Evolutionary conservation across 1,140 invertebrate species (phyloP).

Genomic region (Aradophagus sp.): DNA sequence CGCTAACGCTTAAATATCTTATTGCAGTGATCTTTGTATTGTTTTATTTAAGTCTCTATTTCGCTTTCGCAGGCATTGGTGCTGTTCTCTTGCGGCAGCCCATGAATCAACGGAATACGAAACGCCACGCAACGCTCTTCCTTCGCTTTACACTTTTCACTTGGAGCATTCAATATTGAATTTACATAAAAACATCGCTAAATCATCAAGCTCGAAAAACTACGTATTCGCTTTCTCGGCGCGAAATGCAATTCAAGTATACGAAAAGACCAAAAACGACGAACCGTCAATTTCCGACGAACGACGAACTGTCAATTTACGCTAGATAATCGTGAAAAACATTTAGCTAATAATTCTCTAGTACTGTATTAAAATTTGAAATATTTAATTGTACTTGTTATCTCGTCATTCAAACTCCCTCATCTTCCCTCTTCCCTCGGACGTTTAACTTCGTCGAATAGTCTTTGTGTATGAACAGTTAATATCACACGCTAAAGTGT

Average conservation of each 20-base stretch:
- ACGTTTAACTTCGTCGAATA: constrained; percentile 21
- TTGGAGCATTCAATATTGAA: too few species aligned
- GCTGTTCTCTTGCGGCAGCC: too few species aligned
- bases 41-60: too few species aligned
- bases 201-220: too few species aligned
- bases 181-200: too few species aligned
- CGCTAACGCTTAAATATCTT: constrained; percentile 21
- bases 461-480: constrained; percentile 37
- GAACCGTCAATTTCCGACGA: constrained; percentile 13
- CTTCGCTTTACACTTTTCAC: too few species aligned
- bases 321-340: constrained; percentile 38
- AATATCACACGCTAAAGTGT: constrained; percentile 45
- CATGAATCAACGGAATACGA: too few species aligned
- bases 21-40: too few species aligned
- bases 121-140: too few species aligned
- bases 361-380: constrained; percentile 37
- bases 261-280: constrained; percentile 10
- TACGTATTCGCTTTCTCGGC: too few species aligned
- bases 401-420: constrained; percentile 15
- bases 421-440: background rate
- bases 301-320: constrained; percentile 8
- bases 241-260: too few species aligned
- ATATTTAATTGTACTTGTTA: constrained; percentile 42
- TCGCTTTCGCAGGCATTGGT: too few species aligned
- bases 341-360: constrained; percentile 40